Percentiles rank a stretch among this genome's conserved stretches.
phyloP scores from a whole-genome alignment of 2,797 vertebrate genomes.

The Peromyscus attwateri region DNA sequence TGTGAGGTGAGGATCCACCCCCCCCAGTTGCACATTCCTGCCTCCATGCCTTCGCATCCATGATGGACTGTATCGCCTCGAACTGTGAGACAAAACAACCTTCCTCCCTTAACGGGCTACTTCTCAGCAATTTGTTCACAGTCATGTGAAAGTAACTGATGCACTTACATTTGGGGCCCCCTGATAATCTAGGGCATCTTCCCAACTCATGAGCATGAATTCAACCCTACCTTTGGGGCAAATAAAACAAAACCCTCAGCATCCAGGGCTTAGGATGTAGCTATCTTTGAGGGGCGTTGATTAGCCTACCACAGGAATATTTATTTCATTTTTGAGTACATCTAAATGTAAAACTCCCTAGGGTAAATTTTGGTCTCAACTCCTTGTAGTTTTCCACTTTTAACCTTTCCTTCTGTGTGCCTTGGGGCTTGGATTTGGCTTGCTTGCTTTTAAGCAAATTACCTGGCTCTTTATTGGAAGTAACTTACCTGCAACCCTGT shows the following conservation, averaged over 20 bases:
- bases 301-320: not conserved
- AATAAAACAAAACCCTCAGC: not conserved
- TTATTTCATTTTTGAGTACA: slow-evolving; percentile 7
- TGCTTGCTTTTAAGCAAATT: slow-evolving; percentile 43
- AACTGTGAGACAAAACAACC: not conserved
- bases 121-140: not conserved
- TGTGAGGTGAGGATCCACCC: not conserved
- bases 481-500: slow-evolving; percentile 3
- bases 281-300: not conserved
- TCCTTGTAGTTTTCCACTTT: slow-evolving; percentile 36
- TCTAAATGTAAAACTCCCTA: slow-evolving; percentile 49
- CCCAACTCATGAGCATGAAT: not conserved
- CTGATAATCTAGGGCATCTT: not conserved
- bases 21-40: not conserved
- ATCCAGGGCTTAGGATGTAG: not conserved
- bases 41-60: not conserved
- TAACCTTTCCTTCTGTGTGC: slow-evolving; percentile 45
- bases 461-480: slow-evolving; percentile 8
- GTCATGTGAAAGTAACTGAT: not conserved
- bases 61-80: not conserved
- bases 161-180: not conserved
- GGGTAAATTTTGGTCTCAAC: slow-evolving; percentile 18
- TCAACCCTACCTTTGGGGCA: not conserved
- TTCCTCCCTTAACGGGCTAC: not conserved
- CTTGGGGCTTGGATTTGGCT: not conserved